phyloP scores from a whole-genome alignment of 2,888 invertebrate genomes.

The Acanthosepion pharaonis region DNA sequence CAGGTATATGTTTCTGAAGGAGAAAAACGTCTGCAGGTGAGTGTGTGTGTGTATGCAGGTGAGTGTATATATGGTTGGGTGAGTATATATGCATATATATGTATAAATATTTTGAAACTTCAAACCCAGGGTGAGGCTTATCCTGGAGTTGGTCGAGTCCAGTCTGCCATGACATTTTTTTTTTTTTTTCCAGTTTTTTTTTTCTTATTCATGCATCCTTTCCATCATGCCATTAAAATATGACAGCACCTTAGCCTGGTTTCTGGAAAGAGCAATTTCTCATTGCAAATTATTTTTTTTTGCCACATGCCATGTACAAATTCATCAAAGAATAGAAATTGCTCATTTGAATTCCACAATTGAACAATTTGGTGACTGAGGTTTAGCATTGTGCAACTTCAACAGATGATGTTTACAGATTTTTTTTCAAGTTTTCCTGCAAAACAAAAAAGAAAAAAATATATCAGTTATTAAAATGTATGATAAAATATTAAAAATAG shows the following conservation, averaged over 20 bases:
- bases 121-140: not conserved
- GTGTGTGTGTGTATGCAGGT: too few species aligned
- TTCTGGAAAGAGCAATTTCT: not conserved
- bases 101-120: not conserved
- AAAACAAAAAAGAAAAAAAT: not conserved
- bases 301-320: not conserved
- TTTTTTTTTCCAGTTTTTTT: not conserved
- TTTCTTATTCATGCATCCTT: not conserved
- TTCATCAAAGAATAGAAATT: not conserved
- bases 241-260: not conserved
- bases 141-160: not conserved
- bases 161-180: not conserved
- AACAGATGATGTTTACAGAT: not conserved
- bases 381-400: not conserved
- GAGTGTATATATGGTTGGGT: not conserved
- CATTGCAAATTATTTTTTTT: not conserved
- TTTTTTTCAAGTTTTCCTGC: not conserved
- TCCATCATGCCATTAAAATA: not conserved
- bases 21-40: not conserved
- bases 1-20: not conserved
- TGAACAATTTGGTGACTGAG: not conserved
- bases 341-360: not conserved
- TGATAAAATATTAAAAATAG: too few species aligned
- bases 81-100: not conserved
- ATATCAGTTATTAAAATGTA: too few species aligned